A percentile compares a stretch with the other conserved stretches of the same genome.
Conservation (phyloP, 2,888 invertebrate genomes). For the Dasypogon diadema region DNA sequence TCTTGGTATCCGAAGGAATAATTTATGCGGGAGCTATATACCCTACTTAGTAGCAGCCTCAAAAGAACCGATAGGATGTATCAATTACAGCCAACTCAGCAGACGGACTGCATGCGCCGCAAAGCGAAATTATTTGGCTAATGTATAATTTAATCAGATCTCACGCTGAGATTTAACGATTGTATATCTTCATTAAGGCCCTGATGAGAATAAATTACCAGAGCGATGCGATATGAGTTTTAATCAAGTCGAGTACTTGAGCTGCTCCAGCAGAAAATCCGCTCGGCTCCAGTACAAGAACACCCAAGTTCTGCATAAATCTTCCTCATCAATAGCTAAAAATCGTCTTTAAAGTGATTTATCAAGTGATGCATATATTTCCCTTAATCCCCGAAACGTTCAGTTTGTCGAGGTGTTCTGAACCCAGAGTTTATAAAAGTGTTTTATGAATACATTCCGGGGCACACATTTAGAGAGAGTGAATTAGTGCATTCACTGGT, state of each 20-base stretch:
- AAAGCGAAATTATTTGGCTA: slow-evolving; percentile 42
- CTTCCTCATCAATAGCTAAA: slow-evolving; percentile 13
- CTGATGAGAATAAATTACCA: slow-evolving; percentile 49
- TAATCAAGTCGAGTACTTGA: slow-evolving; percentile 41
- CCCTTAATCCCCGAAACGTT: neutral
- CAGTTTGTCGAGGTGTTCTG: neutral
- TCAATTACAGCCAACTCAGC: slow-evolving; percentile 42
- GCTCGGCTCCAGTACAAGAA: neutral
- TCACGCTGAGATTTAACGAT: slow-evolving; percentile 39
- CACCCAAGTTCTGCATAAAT: neutral
- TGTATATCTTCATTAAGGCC: slow-evolving; percentile 41
- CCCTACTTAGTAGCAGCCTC: neutral
- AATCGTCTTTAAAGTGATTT: slow-evolving; percentile 28
- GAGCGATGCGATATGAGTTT: slow-evolving; percentile 46
- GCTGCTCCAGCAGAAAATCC: neutral
- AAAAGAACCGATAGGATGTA: slow-evolving; percentile 44
- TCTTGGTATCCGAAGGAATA: slow-evolving; percentile 5
- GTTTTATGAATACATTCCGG: slow-evolving; percentile 9
- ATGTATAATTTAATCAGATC: slow-evolving; percentile 44
- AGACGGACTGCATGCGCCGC: slow-evolving; percentile 17
- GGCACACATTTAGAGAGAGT: neutral
- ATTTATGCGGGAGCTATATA: slow-evolving; percentile 32
- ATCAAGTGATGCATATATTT: slow-evolving; percentile 9
- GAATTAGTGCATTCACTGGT: slow-evolving; percentile 1
- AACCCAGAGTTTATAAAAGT: neutral